A percentile compares a stretch with the other conserved stretches of the same genome.
Evolutionary conservation across 2,888 invertebrate species (phyloP).

Genomic region (Caenorhabditis sulstoni): DNA sequence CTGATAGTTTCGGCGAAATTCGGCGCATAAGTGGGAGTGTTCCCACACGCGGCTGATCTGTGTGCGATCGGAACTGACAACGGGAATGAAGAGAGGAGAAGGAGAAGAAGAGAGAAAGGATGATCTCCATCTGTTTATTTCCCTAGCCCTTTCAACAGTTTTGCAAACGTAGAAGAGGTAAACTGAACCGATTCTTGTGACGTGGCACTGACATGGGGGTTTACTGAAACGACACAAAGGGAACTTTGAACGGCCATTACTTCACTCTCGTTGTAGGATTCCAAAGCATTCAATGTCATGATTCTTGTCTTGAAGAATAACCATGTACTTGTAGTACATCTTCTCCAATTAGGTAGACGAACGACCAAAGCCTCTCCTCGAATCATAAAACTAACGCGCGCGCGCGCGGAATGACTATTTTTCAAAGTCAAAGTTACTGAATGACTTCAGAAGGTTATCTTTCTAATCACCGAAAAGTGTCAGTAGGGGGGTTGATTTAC

Average conservation of each 20-base stretch:
- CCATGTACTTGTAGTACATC: constrained; percentile 45
- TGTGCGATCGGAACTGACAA: constrained; percentile 45
- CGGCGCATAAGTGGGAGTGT: constrained; percentile 54
- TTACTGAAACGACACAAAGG: constrained; percentile 7
- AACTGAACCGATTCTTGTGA: constrained; percentile 2
- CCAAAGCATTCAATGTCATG: no score
- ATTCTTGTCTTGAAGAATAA: constrained; percentile 27
- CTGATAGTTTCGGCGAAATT: constrained; percentile 59
- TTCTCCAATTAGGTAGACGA: constrained; percentile 45
- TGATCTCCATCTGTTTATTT: constrained; percentile 37
- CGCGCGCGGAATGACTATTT: neutral
- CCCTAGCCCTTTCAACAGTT: constrained; percentile 4
- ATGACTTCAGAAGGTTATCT: neutral
- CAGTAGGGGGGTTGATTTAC: constrained; percentile 34
- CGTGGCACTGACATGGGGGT: constrained; percentile 17
- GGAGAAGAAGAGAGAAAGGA: constrained; percentile 13
- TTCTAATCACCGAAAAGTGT: constrained; percentile 33
- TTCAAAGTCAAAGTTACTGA: neutral
- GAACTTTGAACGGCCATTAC: constrained; percentile 33
- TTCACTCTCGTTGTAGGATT: no score
- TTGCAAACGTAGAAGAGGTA: constrained; percentile 8
- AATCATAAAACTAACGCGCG: constrained; percentile 14
- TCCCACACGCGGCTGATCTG: constrained; percentile 46
- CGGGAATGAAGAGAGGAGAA: constrained; percentile 25
- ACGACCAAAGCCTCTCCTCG: constrained; percentile 33